These are phyloP conservation scores for Rotaria sp. DNA, from an alignment of 2,888 invertebrate species.

Conservation along the genomic window DNA sequence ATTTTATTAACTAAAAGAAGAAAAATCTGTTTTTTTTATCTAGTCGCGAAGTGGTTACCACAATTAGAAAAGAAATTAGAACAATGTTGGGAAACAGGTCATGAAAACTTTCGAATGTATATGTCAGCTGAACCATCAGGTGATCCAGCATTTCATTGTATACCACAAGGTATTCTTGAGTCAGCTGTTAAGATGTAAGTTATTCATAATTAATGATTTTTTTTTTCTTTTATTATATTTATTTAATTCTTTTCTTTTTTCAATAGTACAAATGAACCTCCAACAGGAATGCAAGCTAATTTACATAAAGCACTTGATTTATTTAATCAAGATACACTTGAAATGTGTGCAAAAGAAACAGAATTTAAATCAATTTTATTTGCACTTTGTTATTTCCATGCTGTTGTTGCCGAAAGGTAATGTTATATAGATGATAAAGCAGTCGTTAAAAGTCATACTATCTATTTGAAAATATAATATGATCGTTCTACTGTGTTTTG, in stretches of 20 bases:
- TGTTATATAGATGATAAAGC: too few relatives aligned
- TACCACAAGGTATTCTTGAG: conserved; percentile 87
- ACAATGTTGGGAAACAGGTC: conserved; percentile 70
- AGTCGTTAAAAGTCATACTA: too few relatives aligned
- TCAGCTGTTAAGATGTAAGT: conserved; percentile 78
- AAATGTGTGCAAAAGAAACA: conserved; percentile 87
- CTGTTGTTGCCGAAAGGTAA: conserved; percentile 78
- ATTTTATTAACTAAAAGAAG: neutral
- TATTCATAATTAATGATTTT: neutral
- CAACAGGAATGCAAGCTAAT: conserved; percentile 91
- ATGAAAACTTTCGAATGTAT: conserved; percentile 74
- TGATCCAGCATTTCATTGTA: conserved; percentile 76
- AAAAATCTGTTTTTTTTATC: neutral
- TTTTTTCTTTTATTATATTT: neutral
- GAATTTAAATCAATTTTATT: conserved; percentile 90
- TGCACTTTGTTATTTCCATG: conserved; percentile 87
- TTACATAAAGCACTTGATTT: conserved; percentile 87
- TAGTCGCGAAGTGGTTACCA: conserved; percentile 83
- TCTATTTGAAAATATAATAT: too few relatives aligned
- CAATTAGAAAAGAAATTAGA: conserved; percentile 83
- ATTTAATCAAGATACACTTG: conserved; percentile 85
- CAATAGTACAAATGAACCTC: conserved; percentile 76
- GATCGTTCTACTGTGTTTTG: too few relatives aligned
- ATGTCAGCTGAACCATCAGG: conserved; percentile 89
- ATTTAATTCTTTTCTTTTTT: neutral